These are phyloP conservation scores for Loriculus beryllinus DNA, from an alignment of 2,797 vertebrate species.

Conservation along the genomic window DNA sequence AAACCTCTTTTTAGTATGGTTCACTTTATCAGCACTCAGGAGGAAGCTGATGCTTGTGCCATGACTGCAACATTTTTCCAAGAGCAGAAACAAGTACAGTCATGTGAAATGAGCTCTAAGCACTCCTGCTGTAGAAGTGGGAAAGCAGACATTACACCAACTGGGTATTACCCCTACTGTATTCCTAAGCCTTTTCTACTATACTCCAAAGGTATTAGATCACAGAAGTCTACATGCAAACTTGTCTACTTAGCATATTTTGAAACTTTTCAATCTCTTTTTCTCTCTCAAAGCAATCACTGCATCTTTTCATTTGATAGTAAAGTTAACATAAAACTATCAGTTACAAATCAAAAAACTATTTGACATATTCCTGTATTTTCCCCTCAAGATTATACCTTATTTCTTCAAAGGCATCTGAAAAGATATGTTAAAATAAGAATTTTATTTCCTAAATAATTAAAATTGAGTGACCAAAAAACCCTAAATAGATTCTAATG, in stretches of 20 bases:
- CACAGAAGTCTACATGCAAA: neutral
- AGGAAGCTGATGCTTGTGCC: neutral
- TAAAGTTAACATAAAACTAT: neutral
- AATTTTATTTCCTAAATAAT: neutral
- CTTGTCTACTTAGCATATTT: neutral
- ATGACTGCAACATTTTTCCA: constrained; percentile 19
- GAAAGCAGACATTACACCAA: neutral
- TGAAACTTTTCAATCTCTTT: neutral
- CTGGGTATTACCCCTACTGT: neutral
- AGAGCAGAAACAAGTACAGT: constrained; percentile 12
- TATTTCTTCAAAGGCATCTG: constrained; percentile 9
- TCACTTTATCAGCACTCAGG: neutral
- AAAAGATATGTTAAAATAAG: constrained; percentile 17
- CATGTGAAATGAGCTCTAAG: neutral
- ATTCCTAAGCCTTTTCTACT: neutral
- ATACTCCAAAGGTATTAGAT: neutral
- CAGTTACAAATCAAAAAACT: neutral
- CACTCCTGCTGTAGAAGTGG: neutral
- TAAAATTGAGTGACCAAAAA: neutral
- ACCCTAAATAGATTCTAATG: neutral
- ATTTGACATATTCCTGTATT: neutral
- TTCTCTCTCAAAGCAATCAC: neutral
- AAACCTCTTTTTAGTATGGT: neutral
- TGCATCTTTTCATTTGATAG: neutral
- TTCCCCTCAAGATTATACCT: constrained; percentile 4